These are phyloP conservation scores for Ameiurus melas DNA, from an alignment of 2,113 vertebrate genomes.

Conservation along the genomic window DNA sequence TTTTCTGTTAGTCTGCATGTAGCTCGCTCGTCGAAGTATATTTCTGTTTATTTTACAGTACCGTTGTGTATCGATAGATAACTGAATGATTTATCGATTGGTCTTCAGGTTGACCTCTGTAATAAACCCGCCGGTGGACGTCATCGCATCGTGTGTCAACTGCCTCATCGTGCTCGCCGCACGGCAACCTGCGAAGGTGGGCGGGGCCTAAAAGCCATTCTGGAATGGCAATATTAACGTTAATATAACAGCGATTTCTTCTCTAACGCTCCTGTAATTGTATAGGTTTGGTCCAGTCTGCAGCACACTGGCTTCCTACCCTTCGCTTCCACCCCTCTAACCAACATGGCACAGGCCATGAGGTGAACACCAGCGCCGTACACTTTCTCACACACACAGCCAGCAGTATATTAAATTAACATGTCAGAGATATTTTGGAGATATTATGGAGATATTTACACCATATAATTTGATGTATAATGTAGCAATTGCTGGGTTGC, in stretches of 20 bases:
- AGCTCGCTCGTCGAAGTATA: too few relatives aligned
- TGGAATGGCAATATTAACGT: neutral
- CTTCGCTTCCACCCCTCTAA: conserved; percentile 84
- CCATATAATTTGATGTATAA: too few relatives aligned
- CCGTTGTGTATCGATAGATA: neutral
- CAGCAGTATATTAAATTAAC: too few relatives aligned
- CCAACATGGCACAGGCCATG: conserved; percentile 84
- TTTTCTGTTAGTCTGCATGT: neutral
- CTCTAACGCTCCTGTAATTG: neutral
- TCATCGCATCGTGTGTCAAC: conserved; percentile 95
- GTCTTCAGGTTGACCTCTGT: conserved; percentile 84
- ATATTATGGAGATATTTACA: too few relatives aligned
- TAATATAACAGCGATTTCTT: neutral
- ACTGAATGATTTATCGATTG: neutral
- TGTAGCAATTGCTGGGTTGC: too few relatives aligned
- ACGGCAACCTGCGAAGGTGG: conserved; percentile 91
- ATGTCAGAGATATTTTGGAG: too few relatives aligned
- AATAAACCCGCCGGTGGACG: conserved; percentile 90
- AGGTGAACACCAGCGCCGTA: conserved; percentile 72
- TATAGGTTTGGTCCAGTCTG: conserved; percentile 95
- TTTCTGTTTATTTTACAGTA: neutral
- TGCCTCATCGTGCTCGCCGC: conserved; percentile 90
- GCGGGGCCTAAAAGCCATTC: neutral
- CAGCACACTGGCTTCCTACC: conserved; percentile 95
- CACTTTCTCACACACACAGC: neutral